Base-by-base conservation (phyloP, 2,888 invertebrate species). In the Drosophila cognata region DNA sequence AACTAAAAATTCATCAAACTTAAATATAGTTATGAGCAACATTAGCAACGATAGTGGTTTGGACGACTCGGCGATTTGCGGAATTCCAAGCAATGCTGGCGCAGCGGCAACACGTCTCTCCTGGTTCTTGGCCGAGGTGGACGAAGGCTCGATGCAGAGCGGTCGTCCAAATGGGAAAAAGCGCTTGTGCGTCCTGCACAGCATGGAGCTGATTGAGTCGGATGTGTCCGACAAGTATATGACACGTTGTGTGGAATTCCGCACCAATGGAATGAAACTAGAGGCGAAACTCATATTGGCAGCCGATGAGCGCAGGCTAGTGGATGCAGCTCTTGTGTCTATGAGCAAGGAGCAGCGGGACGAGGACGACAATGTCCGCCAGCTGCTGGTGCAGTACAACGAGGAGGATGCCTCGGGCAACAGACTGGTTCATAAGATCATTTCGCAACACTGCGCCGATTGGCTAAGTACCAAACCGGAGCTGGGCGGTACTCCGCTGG, bases 71-170 rank as follows among this genome's bases (percentile, higher is more conserved):
- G 83, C 82, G 2, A 52, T 18, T 52, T 36, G 67, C 8, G 74
- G 63, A 7, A 58, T 50, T 13, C 69, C 59, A 5, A 56, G 29
- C 33, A 70, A 57, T 63, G 38, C 52, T 4, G 31, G 48, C 3
- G 52, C 31, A 21, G 62, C 59, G 1, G 71, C 78, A n/a, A 87
- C 89, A 10, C 84, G 90, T 16, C 68, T 91, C 33, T 91, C 91
- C 1, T 91, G 91, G 92, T 86, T 91, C 48, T 71, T 92, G 5
- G 77, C 91, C 21, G 90, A 91, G 53, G 82, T 91, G 48, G 91
- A 88, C 25, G 85, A 90, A 5, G 90, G 82, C 1, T 41, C 60
- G 2, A 38, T 78, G 48, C 64, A 63, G 16, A 60, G 62, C 1
- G 84, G 77, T 4, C 51, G 56, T 3, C 65, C 73, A 1, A 82